Base-by-base conservation (phyloP, 2,113 vertebrate species). In the Rafetus swinhoei region DNA sequence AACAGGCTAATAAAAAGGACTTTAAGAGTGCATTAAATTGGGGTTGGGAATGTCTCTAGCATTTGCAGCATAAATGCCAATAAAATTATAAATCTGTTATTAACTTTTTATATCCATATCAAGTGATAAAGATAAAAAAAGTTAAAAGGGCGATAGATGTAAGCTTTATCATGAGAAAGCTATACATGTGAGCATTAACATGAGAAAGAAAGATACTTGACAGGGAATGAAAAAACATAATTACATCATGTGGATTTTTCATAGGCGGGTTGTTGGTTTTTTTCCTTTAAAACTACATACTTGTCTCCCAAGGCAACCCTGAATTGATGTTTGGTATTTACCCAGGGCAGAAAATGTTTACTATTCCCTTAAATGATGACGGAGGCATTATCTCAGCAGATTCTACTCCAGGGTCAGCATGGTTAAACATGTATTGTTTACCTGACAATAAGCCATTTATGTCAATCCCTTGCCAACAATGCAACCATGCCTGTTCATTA, bases 61-160 rank as follows among this genome's bases (percentile, higher is more conserved):
- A 89, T 97, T 97, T 96, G 85, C 90, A 97, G 95, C 90, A 97
- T 97, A 98, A 98, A 97, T 96, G 97, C 97, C 97, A 98, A 97
- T 98, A 98, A 98, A 98, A 98, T 98, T 97, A 98, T 97, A 98
- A 97, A 97, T 97, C 97, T 96, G 90, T 96, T 97, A 97, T 97
- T 98, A 98, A 97, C 93, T 95, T 98, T 98, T 98, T 97, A 98
- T 95, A 94, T 81, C 87, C 74, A 90, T 94, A 69, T 55, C 95
- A 97, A 97, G 90, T 69, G 90, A 96, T 98, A 96, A 97, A 97
- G 96, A 77, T 29, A 91, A 91, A 96, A 45, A 93, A 94, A 3
- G 1, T 87, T 94, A 85, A 95, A 94, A 89, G 86, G 84, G 65
- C 94, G 96, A 92, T 56, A 79, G 90, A 76, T 69, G 72, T 50